Evolutionary conservation across 37 sponge, comb jelly and placozoan genomes (phyloP), one percentile per base, ranked within the genome.

Genomic region (Chondrilla cf. caribensis): DNA sequence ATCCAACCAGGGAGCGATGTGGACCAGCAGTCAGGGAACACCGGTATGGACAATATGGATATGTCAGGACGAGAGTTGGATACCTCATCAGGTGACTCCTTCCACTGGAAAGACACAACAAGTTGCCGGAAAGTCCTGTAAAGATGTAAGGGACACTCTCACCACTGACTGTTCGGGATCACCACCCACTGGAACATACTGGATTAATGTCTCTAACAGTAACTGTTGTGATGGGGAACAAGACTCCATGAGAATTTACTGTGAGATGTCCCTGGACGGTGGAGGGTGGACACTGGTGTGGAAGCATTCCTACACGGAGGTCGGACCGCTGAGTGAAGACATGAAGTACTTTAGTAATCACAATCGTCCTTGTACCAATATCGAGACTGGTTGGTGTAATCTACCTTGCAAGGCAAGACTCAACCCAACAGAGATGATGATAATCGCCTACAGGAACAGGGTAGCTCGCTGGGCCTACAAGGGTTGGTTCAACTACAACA

Each of bases 221-320:
- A 6, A 47, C 51, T 47, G 51, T 47, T 47, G 51, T 11, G 6
- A 11, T 47, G 51, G 51, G 6, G 11, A 47, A 47, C 9, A 47
- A 14, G 51, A 47, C 9, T 47, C 51, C 51, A 47, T 47, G 9
- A 47, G 39, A 43, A 43, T 73, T 31, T 42, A 73, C 41, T 73
- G 76, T 73, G 76, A 73, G 24, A 73, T 73, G 76, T 31, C 7
- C 44, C 21, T 73, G 76, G 76, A 73, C 39, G 76, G 76, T 15
- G 76, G 76, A 38, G 76, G 76, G 15, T 73, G 76, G 76, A 73
- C 76, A n/a, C 29, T 73, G 40, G 76, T 73, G n/a, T 73, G 76
- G 76, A 73, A 73, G 43, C 76, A 73, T 25, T 73, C 76, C 8
- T 73, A 73, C 76, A 25, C 39, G 76, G 76, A 73, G 43, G 76